Percentiles rank a stretch among this genome's conserved stretches.
Conservation (phyloP, 2,888 invertebrate genomes). For the Drosophila pseudotakahashii region DNA sequence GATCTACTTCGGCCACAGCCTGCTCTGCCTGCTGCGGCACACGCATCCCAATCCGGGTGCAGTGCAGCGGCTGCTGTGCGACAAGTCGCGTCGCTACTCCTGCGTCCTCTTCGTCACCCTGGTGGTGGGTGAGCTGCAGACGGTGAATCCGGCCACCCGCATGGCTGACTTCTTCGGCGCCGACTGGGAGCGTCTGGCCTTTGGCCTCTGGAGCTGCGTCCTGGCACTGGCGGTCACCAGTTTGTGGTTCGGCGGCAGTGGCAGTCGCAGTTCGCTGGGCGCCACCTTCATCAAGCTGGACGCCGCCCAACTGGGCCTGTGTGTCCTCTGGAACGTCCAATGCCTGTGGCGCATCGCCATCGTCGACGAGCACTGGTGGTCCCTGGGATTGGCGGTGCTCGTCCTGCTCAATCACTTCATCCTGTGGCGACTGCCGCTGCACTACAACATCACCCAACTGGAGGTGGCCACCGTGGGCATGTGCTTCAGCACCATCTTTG, state of each 20-base stretch:
- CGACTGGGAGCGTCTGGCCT: slow-evolving; percentile 48
- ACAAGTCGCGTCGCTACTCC: slow-evolving; percentile 60
- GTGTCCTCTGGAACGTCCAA: slow-evolving; percentile 67
- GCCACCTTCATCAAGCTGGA: slow-evolving; percentile 18
- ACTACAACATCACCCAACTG: slow-evolving; percentile 58
- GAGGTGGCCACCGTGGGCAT: slow-evolving; percentile 69
- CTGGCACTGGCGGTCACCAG: slow-evolving; percentile 31
- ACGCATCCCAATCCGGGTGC: slow-evolving; percentile 72
- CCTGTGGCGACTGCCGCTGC: slow-evolving; percentile 66
- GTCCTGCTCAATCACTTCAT: slow-evolving; percentile 68
- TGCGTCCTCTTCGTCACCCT: slow-evolving; percentile 66
- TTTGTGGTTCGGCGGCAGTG: slow-evolving; percentile 28
- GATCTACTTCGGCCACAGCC: slow-evolving; percentile 61
- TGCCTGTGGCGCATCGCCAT: slow-evolving; percentile 61
- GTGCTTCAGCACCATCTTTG: slow-evolving; percentile 68
- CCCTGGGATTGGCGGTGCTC: slow-evolving; percentile 57
- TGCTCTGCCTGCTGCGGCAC: slow-evolving; percentile 66
- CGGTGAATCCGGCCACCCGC: slow-evolving; percentile 13
- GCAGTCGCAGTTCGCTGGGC: slow-evolving; percentile 3
- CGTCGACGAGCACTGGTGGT: slow-evolving; percentile 62
- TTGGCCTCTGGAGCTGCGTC: slow-evolving; percentile 46
- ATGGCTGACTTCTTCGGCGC: slow-evolving; percentile 24
- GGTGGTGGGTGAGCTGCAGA: slow-evolving; percentile 62
- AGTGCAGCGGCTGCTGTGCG: slow-evolving; percentile 63
- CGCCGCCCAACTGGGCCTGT: slow-evolving; percentile 43